Conservation (phyloP, 1,140 invertebrate species). For the Heliconius hewitsoni region DNA sequence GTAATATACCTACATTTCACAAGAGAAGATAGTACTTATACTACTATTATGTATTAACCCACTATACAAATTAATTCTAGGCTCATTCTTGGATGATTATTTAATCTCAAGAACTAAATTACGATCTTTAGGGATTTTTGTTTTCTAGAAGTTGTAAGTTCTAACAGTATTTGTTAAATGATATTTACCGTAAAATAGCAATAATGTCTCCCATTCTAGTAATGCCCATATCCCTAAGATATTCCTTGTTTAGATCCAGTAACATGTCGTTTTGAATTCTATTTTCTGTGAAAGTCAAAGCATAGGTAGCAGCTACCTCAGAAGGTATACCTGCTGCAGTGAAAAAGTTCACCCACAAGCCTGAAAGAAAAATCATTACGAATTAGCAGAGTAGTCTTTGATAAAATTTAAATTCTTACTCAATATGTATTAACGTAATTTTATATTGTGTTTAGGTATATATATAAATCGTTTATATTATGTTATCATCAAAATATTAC, state of each 20-base stretch:
- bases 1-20: no score
- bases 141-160: no score
- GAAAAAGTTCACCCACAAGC: constrained; percentile 90
- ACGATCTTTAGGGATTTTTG: no score
- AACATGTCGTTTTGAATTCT: constrained; percentile 91
- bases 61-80: no score
- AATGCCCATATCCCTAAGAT: constrained; percentile 91
- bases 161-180: background rate
- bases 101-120: no score
- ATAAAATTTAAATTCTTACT: no score
- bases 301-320: constrained; percentile 88
- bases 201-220: constrained; percentile 92
- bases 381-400: background rate
- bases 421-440: no score
- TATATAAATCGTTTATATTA: background rate
- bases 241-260: constrained; percentile 90
- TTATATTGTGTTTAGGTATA: background rate
- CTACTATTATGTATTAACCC: no score
- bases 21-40: no score
- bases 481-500: constrained; percentile 1
- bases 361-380: constrained; percentile 61
- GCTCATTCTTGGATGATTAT: no score
- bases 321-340: constrained; percentile 88
- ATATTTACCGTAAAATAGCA: constrained; percentile 84
- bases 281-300: constrained; percentile 91